Conservation (phyloP, 1,140 invertebrate genomes). For the Bombus pyrosoma region DNA sequence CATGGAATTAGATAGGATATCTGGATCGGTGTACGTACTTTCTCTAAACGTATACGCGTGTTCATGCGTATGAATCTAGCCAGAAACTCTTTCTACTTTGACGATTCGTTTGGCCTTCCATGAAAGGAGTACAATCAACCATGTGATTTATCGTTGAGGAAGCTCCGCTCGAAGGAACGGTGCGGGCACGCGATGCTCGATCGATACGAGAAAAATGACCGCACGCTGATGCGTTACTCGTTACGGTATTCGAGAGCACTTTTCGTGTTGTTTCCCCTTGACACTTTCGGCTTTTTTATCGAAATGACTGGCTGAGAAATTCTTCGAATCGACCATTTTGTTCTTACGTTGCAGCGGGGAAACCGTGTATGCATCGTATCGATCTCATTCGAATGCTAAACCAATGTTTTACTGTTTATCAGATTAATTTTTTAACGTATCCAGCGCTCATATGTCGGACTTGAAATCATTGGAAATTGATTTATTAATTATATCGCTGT, state of each 20-base stretch:
- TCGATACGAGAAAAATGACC: slow-evolving; percentile 18
- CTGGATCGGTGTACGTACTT: background rate
- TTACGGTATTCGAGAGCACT: background rate
- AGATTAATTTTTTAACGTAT: no score
- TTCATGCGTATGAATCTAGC: background rate
- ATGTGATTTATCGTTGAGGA: slow-evolving; percentile 29
- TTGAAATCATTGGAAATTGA: no score
- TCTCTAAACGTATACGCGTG: background rate
- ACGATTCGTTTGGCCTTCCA: slow-evolving; percentile 11
- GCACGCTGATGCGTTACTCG: background rate
- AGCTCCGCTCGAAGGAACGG: slow-evolving; percentile 5
- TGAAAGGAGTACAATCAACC: background rate
- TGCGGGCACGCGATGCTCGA: background rate
- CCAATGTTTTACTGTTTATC: no score
- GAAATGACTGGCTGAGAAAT: background rate
- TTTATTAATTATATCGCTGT: background rate
- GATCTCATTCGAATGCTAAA: background rate
- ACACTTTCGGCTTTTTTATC: background rate
- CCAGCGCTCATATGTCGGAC: no score
- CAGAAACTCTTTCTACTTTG: slow-evolving; percentile 17
- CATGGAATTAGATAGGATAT: slow-evolving; percentile 36
- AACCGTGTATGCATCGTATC: background rate
- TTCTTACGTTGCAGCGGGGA: background rate
- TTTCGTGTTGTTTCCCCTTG: background rate
- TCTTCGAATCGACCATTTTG: no score